Conservation (phyloP, 2,797 vertebrate species). For the Acanthurus leucopareius region DNA sequence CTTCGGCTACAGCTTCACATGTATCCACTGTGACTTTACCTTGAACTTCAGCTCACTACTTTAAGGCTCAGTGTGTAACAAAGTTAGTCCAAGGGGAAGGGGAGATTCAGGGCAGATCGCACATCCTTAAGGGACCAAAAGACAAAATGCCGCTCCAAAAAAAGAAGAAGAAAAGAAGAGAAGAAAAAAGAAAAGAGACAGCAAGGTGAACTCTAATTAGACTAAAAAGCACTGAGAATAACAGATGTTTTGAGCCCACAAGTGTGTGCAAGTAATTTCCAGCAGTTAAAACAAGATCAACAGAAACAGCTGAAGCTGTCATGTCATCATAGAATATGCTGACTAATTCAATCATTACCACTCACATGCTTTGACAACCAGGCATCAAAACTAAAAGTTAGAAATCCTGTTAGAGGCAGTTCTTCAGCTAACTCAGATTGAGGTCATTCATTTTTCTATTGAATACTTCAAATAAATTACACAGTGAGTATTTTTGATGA, state of each 20-base stretch:
- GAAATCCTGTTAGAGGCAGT: conserved; percentile 15
- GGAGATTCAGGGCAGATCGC: conserved; percentile 13
- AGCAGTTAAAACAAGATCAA: conserved; percentile 53
- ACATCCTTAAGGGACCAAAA: conserved; percentile 26
- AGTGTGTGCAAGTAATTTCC: conserved; percentile 42
- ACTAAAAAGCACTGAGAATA: conserved; percentile 6
- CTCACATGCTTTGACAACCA: conserved; percentile 30
- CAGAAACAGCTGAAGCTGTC: conserved; percentile 66
- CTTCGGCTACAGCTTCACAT: conserved; percentile 29
- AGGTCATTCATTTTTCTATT: conserved; percentile 5
- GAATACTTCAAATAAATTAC: conserved; percentile 43
- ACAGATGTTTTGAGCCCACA: conserved; percentile 23
- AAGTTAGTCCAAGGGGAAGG: conserved; percentile 31
- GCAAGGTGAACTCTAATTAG: conserved; percentile 40
- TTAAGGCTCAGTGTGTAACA: conserved; percentile 19
- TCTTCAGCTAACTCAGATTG: not conserved
- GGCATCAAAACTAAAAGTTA: conserved; percentile 44
- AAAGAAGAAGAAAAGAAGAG: not conserved
- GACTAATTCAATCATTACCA: conserved; percentile 73
- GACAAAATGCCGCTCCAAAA: not conserved
- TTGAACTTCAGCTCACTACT: conserved; percentile 34
- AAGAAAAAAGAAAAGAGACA: not conserved
- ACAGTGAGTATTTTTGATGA: conserved; percentile 3
- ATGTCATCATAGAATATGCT: conserved; percentile 76
- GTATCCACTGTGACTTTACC: conserved; percentile 45